Conservation (phyloP, 2,888 invertebrate genomes). For the Cataglyphis livida region DNA sequence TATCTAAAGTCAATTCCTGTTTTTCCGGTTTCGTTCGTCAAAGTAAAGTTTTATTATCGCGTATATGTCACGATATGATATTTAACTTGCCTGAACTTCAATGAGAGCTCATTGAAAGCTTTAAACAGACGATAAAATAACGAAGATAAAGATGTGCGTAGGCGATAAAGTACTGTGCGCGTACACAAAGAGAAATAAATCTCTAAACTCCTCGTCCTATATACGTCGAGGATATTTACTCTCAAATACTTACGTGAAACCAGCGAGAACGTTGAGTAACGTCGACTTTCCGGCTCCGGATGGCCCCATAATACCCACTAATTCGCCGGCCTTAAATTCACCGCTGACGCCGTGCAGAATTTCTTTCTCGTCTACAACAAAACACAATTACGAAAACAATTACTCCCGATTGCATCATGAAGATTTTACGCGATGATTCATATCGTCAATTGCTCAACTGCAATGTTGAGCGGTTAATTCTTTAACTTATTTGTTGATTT, state of each 20-base stretch:
- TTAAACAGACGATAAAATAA: too few species aligned
- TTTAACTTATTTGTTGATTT: background rate
- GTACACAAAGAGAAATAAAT: too few species aligned
- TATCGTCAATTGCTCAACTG: background rate
- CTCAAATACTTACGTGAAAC: constrained; percentile 91
- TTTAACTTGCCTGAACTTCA: too few species aligned
- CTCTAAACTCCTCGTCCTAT: too few species aligned
- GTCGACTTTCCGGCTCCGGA: constrained; percentile 94
- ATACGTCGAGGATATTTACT: too few species aligned
- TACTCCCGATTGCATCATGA: background rate
- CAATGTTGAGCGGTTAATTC: background rate
- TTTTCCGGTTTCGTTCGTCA: background rate
- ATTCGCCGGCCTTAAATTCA: constrained; percentile 88
- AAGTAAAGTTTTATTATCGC: too few species aligned
- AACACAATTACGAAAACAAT: constrained; percentile 26
- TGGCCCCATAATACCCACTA: constrained; percentile 90
- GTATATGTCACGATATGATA: too few species aligned
- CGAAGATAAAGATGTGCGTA: too few species aligned
- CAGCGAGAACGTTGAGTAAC: constrained; percentile 95
- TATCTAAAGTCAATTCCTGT: background rate
- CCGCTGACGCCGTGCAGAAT: constrained; percentile 88
- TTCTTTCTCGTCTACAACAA: constrained; percentile 87
- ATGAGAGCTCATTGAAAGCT: too few species aligned
- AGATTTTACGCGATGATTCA: constrained; percentile 1
- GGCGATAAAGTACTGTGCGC: too few species aligned